Evolutionary conservation across 2,888 invertebrate genomes (phyloP).

Genomic region (Drosophila leonis): DNA sequence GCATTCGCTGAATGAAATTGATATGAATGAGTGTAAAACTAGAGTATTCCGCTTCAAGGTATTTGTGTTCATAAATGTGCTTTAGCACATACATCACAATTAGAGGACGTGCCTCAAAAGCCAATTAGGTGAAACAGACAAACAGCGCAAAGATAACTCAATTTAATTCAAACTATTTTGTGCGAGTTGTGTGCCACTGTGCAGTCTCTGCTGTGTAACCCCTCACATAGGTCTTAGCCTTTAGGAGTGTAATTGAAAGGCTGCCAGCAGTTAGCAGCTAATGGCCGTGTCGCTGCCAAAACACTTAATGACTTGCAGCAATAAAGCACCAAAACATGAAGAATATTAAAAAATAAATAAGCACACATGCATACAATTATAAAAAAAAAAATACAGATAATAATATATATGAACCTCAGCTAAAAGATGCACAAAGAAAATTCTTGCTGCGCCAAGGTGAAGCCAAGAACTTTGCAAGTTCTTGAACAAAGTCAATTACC

Average conservation of each 20-base stretch:
- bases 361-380: constrained; percentile 1
- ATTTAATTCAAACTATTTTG: neutral
- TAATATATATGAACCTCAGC: constrained; percentile 4
- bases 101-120: neutral
- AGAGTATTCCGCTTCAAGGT: constrained; percentile 2
- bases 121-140: neutral
- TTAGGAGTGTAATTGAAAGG: constrained; percentile 44
- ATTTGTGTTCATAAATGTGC: constrained; percentile 9
- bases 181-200: constrained; percentile 26
- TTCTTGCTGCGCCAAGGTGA: constrained; percentile 51
- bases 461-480: constrained; percentile 58
- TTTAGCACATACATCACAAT: constrained; percentile 15
- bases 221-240: constrained; percentile 44
- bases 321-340: constrained; percentile 9
- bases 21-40: constrained; percentile 8
- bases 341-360: constrained; percentile 1
- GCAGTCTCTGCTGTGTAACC: constrained; percentile 42
- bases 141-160: neutral
- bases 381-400: neutral
- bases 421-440: constrained; percentile 48
- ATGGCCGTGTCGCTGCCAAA: constrained; percentile 49
- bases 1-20: constrained; percentile 35
- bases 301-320: constrained; percentile 53
- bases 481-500: constrained; percentile 61
- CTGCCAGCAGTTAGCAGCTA: constrained; percentile 37